Evolutionary conservation across 2,113 vertebrate species (phyloP).

Genomic region (Lophotis ruficrista): DNA sequence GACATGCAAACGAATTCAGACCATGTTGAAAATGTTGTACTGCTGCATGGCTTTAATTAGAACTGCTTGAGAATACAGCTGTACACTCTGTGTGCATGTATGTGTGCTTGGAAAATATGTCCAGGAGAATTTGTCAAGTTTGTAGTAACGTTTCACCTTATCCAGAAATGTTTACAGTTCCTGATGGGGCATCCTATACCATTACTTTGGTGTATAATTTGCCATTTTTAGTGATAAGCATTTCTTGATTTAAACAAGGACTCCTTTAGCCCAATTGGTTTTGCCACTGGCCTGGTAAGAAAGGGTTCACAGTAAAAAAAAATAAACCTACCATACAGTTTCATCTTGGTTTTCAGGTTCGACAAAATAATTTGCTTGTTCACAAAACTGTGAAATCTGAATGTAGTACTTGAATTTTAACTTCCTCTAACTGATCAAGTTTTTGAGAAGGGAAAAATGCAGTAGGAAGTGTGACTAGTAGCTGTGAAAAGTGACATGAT

Average conservation of each 20-base stretch:
- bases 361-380: constrained; percentile 58
- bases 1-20: not conserved
- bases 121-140: not conserved
- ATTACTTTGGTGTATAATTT: not conserved
- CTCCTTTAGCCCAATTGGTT: not conserved
- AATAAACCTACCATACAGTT: not conserved
- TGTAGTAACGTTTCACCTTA: not conserved
- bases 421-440: constrained; percentile 20
- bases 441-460: constrained; percentile 17
- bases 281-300: not conserved
- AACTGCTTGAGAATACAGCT: not conserved
- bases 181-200: not conserved
- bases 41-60: not conserved
- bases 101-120: not conserved
- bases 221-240: not conserved
- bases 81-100: not conserved
- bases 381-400: constrained; percentile 59
- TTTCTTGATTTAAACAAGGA: not conserved
- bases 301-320: not conserved
- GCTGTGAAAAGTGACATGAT: constrained; percentile 42
- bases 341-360: constrained; percentile 36
- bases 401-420: constrained; percentile 53
- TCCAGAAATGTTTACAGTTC: not conserved
- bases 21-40: not conserved
- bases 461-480: constrained; percentile 7